A percentile compares a stretch with the other conserved stretches of the same genome.
Conservation (phyloP, 2,113 vertebrate genomes). For the Oenanthe oenanthe region DNA sequence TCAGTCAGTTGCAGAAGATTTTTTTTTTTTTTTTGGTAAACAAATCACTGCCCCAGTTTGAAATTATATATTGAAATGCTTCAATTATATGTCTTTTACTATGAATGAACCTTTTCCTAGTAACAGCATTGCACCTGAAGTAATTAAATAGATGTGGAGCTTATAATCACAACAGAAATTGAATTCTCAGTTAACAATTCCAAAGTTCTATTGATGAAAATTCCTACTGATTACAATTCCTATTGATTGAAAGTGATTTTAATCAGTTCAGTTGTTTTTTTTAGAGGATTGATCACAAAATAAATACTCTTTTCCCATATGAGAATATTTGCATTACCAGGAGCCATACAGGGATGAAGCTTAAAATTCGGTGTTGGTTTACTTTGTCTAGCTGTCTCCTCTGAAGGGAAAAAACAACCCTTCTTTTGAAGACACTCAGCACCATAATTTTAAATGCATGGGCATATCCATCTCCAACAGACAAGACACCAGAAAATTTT, state of each 20-base stretch:
- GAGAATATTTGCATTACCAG: slow-evolving; percentile 19
- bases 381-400: not conserved
- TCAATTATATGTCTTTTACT: not conserved
- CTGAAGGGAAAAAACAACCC: not conserved
- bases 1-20: not conserved
- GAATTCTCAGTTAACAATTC: slow-evolving; percentile 33
- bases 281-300: slow-evolving; percentile 29
- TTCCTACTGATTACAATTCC: not conserved
- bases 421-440: not conserved
- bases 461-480: not conserved
- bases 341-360: not conserved
- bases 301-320: slow-evolving; percentile 16
- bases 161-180: slow-evolving; percentile 27
- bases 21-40: not conserved
- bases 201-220: slow-evolving; percentile 19
- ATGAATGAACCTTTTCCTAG: not conserved
- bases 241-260: slow-evolving; percentile 48
- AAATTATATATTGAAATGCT: not conserved
- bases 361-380: not conserved
- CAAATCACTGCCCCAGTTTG: not conserved
- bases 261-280: slow-evolving; percentile 31
- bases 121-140: not conserved
- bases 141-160: slow-evolving; percentile 22
- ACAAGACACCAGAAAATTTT: not conserved
- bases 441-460: not conserved